phyloP scores from a whole-genome alignment of 23 tunicate genomes.

The Trididemnum nubilum region DNA sequence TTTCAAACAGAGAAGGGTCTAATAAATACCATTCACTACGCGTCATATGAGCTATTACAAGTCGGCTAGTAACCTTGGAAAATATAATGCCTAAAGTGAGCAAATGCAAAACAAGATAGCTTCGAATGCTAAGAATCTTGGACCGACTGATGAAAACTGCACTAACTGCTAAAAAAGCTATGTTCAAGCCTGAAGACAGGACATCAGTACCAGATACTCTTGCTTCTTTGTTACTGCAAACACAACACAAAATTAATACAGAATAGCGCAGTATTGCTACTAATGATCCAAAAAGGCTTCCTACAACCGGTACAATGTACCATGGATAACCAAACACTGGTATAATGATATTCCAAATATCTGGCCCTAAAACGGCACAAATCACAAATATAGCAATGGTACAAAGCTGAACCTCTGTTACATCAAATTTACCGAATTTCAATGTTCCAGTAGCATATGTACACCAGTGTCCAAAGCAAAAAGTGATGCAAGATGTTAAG shows the following conservation, averaged over 20 bases:
- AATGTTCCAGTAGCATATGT: constrained; percentile 86
- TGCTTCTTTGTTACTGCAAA: constrained; percentile 90
- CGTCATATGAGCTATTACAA: constrained; percentile 93
- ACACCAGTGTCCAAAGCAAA: constrained; percentile 91
- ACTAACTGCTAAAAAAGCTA: constrained; percentile 51
- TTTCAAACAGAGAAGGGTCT: constrained; percentile 76
- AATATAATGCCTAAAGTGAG: constrained; percentile 71
- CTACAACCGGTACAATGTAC: constrained; percentile 45
- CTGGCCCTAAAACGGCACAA: constrained; percentile 69
- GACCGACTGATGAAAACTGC: constrained; percentile 69
- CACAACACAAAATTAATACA: constrained; percentile 58
- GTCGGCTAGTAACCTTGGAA: constrained; percentile 91
- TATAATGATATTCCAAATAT: constrained; percentile 42
- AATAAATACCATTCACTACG: constrained; percentile 73
- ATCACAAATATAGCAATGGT: constrained; percentile 68
- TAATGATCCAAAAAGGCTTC: constrained; percentile 29
- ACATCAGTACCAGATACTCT: constrained; percentile 91
- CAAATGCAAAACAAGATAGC: constrained; percentile 76
- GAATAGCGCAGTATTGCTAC: constrained; percentile 40
- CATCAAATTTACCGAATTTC: constrained; percentile 86
- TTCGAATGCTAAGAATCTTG: constrained; percentile 39
- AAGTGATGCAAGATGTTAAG: constrained; percentile 50
- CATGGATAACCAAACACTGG: constrained; percentile 46
- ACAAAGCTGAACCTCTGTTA: constrained; percentile 83
- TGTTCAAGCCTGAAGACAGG: constrained; percentile 87